Evolutionary conservation across 1,140 invertebrate genomes (phyloP).

Genomic region (Drosophila seguyi): DNA sequence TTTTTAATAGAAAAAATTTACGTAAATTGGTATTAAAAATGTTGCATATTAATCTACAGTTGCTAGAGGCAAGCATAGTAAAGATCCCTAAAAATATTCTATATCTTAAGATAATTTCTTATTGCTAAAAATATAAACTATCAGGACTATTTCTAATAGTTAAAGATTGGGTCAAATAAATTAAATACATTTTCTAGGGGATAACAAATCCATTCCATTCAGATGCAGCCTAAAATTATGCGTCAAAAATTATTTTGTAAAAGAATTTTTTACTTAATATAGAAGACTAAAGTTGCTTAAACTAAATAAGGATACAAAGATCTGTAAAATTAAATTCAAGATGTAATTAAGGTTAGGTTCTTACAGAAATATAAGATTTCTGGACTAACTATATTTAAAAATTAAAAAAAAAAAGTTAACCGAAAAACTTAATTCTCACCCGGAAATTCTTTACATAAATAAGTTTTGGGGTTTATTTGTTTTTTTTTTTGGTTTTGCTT

Average conservation of each 20-base stretch:
- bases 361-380: no score
- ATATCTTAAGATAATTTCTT: background rate
- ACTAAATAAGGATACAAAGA: background rate
- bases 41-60: background rate
- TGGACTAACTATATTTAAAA: background rate
- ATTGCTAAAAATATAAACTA: background rate
- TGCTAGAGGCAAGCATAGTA: background rate
- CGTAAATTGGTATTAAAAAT: background rate
- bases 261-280: background rate
- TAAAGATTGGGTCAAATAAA: background rate
- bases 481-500: background rate
- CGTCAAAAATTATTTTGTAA: background rate
- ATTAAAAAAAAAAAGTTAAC: no score
- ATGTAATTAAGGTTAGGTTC: no score
- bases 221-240: slow-evolving; percentile 19
- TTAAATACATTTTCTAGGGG: background rate
- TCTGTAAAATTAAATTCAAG: no score
- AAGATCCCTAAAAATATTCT: background rate
- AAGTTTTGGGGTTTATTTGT: background rate
- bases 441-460: slow-evolving; percentile 6
- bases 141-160: background rate
- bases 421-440: background rate
- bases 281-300: no score
- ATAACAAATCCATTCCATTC: no score
- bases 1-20: background rate